Conservation (phyloP, 2,113 vertebrate species). For the Ageneiosus marmoratus region DNA sequence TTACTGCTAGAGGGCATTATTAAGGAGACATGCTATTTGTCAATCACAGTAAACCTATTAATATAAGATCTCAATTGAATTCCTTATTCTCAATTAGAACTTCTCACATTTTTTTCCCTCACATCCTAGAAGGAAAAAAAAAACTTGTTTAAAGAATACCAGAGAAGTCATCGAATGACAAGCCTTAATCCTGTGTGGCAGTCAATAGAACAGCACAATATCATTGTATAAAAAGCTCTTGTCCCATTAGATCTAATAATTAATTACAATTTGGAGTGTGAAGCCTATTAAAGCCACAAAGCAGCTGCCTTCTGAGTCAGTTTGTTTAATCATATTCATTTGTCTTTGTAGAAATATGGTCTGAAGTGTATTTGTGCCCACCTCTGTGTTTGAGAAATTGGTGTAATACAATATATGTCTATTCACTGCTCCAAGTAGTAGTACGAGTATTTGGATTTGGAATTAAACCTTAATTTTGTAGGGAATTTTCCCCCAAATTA, state of each 20-base stretch:
- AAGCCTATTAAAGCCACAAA: conserved; percentile 18
- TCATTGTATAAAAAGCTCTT: conserved; percentile 19
- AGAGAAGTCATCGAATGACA: conserved; percentile 18
- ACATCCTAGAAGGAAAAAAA: neutral
- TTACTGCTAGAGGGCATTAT: conserved; percentile 57
- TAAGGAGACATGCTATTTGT: conserved; percentile 49
- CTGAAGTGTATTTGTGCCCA: neutral
- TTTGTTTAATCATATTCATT: conserved; percentile 15
- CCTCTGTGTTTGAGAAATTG: neutral
- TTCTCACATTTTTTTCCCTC: neutral
- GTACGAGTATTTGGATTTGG: neutral
- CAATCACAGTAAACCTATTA: conserved; percentile 50
- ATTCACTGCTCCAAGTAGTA: neutral
- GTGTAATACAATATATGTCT: neutral
- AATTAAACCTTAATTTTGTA: neutral
- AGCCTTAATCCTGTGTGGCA: neutral
- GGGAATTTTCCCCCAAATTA: neutral
- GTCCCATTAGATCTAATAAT: conserved; percentile 40
- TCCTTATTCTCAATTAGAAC: conserved; percentile 54
- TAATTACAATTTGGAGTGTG: conserved; percentile 47
- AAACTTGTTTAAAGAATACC: neutral
- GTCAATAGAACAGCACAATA: conserved; percentile 11
- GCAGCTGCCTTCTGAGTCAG: conserved; percentile 16
- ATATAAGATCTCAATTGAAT: conserved; percentile 48
- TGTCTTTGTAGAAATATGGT: conserved; percentile 6